phyloP scores from a whole-genome alignment of 2,888 invertebrate species.

The Drosophila putrida region DNA sequence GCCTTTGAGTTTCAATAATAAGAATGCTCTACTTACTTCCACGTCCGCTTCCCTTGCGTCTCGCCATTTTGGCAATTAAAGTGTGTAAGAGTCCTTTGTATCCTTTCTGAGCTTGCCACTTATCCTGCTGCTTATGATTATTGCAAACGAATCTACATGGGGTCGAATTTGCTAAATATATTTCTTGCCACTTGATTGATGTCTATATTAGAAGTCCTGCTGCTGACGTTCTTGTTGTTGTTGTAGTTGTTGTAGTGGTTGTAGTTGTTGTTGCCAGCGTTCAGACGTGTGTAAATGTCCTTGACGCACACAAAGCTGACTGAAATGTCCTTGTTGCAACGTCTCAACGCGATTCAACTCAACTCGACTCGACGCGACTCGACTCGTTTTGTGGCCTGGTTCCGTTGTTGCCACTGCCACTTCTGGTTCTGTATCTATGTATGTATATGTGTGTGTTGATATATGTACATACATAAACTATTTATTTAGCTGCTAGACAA shows the following conservation, averaged over 20 bases:
- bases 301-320: constrained; percentile 26
- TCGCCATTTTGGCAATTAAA: constrained; percentile 63
- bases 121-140: constrained; percentile 28
- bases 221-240: not conserved
- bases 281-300: constrained; percentile 25
- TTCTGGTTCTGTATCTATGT: constrained; percentile 2
- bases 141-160: constrained; percentile 32
- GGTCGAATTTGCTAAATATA: constrained; percentile 17
- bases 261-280: not conserved
- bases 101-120: constrained; percentile 12
- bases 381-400: constrained; percentile 43
- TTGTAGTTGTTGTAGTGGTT: not conserved
- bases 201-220: constrained; percentile 42
- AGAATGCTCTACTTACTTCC: constrained; percentile 74
- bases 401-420: constrained; percentile 31
- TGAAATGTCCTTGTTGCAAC: constrained; percentile 19
- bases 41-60: constrained; percentile 82
- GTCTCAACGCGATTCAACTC: constrained; percentile 23
- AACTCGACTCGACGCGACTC: constrained; percentile 17
- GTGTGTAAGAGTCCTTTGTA: constrained; percentile 24
- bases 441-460: constrained; percentile 1
- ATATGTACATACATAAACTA: constrained; percentile 9
- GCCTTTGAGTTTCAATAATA: too few species aligned
- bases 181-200: constrained; percentile 58
- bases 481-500: constrained; percentile 37